Conservation (phyloP, 2,888 invertebrate genomes). For the Drosophila paracracens region DNA sequence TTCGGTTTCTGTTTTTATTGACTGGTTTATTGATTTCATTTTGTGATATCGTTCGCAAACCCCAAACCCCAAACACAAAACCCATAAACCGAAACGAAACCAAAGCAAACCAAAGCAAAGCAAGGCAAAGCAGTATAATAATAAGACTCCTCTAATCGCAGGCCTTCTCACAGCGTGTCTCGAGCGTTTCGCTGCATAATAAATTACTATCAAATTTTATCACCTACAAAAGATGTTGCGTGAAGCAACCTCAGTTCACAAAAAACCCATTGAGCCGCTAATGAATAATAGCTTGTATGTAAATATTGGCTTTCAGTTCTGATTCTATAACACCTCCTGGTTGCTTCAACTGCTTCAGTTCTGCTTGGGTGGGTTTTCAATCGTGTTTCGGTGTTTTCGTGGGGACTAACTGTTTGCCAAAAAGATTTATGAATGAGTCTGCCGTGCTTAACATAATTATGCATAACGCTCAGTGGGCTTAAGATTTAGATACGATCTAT, state of each 20-base stretch:
- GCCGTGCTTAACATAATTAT: constrained; percentile 69
- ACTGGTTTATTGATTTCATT: constrained; percentile 80
- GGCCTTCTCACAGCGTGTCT: constrained; percentile 18
- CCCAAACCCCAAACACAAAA: constrained; percentile 5
- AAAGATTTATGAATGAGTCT: constrained; percentile 73
- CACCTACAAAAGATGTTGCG: constrained; percentile 68
- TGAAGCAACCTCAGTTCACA: constrained; percentile 50
- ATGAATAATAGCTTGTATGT: constrained; percentile 70
- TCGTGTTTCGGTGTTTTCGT: not conserved
- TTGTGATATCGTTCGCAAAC: constrained; percentile 59
- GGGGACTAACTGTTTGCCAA: constrained; percentile 37
- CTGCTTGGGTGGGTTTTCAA: constrained; percentile 18
- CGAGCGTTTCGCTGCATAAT: constrained; percentile 47
- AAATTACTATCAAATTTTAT: constrained; percentile 74
- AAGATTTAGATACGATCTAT: constrained; percentile 48
- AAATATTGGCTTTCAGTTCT: constrained; percentile 44
- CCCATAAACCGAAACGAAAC: not conserved
- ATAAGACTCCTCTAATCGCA: constrained; percentile 14
- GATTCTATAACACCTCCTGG: constrained; percentile 8
- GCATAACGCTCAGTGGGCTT: constrained; percentile 33
- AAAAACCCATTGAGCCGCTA: constrained; percentile 48
- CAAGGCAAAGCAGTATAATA: constrained; percentile 2
- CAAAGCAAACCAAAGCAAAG: constrained; percentile 6
- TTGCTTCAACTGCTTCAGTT: not conserved
- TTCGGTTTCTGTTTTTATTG: constrained; percentile 73